These are phyloP conservation scores for Rhimphoctona megacephalus DNA, from an alignment of 2,888 invertebrate genomes.

Conservation along the genomic window DNA sequence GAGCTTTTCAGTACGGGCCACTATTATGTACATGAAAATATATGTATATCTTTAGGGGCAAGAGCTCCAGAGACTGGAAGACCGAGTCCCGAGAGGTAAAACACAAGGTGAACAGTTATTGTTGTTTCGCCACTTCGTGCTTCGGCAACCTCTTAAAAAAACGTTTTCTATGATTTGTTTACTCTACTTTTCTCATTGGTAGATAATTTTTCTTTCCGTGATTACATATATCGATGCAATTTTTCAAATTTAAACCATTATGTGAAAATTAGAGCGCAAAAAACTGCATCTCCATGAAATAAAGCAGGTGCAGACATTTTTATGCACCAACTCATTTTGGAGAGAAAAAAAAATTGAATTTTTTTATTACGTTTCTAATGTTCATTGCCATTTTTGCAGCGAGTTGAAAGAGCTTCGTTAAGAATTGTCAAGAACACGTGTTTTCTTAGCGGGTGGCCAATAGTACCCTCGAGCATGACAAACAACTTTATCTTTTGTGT, in stretches of 20 bases:
- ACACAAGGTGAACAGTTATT: constrained; percentile 13
- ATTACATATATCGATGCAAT: background rate
- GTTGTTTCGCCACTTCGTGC: background rate
- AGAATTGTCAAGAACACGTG: background rate
- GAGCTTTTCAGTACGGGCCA: constrained; percentile 8
- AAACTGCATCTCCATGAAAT: background rate
- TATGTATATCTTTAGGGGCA: background rate
- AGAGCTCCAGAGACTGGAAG: background rate
- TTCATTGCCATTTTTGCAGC: background rate
- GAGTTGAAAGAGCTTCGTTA: constrained; percentile 12
- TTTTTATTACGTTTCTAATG: background rate
- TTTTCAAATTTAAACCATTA: background rate
- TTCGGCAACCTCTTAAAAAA: background rate
- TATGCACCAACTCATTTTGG: background rate
- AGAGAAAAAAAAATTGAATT: background rate
- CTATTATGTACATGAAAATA: background rate
- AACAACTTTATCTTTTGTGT: constrained; percentile 28
- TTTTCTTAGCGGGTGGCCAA: constrained; percentile 31
- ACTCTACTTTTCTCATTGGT: background rate
- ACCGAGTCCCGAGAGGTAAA: constrained; percentile 9
- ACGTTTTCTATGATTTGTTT: background rate
- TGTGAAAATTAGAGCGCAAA: background rate
- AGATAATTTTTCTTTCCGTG: background rate
- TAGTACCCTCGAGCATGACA: constrained; percentile 32
- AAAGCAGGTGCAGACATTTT: background rate